These are phyloP conservation scores for Aphaenogaster floridana DNA, from an alignment of 1,140 invertebrate species.

Conservation along the genomic window DNA sequence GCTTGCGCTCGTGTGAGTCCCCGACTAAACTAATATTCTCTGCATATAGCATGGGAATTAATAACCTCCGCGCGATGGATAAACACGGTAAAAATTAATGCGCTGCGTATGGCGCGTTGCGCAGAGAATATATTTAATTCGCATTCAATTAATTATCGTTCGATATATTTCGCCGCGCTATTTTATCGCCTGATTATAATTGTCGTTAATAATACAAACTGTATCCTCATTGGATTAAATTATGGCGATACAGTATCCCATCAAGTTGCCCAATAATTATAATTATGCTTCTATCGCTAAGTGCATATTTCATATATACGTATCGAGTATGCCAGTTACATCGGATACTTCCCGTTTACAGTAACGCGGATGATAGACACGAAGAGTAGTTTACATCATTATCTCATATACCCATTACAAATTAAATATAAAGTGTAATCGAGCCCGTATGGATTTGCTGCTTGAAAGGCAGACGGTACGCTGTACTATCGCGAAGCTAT, in stretches of 20 bases:
- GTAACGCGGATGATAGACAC: neutral
- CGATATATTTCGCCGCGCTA: neutral
- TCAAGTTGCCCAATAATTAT: slow-evolving; percentile 47
- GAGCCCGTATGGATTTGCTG: neutral
- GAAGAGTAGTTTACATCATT: neutral
- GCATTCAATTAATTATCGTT: slow-evolving; percentile 26
- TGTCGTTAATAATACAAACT: slow-evolving; percentile 35
- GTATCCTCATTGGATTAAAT: slow-evolving; percentile 37
- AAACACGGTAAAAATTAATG: slow-evolving; percentile 33
- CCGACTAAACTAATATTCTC: slow-evolving; percentile 13
- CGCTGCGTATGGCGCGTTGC: too few species aligned
- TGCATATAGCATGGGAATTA: neutral
- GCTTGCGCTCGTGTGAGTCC: neutral
- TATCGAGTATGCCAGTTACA: neutral
- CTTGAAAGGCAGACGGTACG: neutral
- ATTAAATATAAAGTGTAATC: slow-evolving; percentile 44
- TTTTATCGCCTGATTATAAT: slow-evolving; percentile 20
- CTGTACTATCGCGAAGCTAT: slow-evolving; percentile 32
- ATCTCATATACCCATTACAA: neutral
- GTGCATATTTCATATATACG: slow-evolving; percentile 27
- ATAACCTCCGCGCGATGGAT: neutral
- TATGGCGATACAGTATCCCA: neutral
- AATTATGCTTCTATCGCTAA: slow-evolving; percentile 36
- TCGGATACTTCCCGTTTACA: neutral
- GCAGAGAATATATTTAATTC: slow-evolving; percentile 28